These are phyloP conservation scores for Euplagia quadripunctaria DNA, from an alignment of 2,888 invertebrate species.

Conservation along the genomic window DNA sequence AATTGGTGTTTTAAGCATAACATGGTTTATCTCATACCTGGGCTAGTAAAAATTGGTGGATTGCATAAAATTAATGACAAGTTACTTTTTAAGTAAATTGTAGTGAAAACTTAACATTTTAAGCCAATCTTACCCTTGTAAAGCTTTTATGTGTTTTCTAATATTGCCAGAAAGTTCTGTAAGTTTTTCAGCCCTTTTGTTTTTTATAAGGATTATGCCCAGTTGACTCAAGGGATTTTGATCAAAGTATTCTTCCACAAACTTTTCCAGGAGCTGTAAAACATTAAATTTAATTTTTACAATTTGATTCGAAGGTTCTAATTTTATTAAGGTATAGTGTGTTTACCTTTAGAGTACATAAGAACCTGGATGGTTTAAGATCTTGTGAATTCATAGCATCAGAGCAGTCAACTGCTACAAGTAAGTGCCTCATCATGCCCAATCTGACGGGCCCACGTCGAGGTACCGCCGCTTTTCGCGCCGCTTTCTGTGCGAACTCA, in stretches of 20 bases:
- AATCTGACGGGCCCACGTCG: constrained; percentile 93
- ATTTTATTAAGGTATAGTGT: neutral
- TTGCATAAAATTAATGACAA: no score
- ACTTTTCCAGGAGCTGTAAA: constrained; percentile 94
- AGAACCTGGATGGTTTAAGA: constrained; percentile 96
- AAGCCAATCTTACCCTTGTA: constrained; percentile 80
- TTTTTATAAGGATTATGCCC: constrained; percentile 96
- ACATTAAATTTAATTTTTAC: neutral
- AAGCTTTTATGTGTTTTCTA: constrained; percentile 92
- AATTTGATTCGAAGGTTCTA: neutral
- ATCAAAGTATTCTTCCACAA: constrained; percentile 98
- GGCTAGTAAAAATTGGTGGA: no score
- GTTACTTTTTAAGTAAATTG: neutral
- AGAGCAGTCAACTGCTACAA: constrained; percentile 96
- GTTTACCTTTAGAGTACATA: constrained; percentile 95
- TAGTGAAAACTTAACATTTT: neutral
- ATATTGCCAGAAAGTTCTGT: constrained; percentile 96
- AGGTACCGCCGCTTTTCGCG: constrained; percentile 91
- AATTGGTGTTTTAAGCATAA: no score
- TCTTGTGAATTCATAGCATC: constrained; percentile 98
- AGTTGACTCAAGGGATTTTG: constrained; percentile 99
- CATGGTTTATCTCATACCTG: no score
- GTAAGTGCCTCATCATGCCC: constrained; percentile 99
- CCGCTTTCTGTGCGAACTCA: constrained; percentile 96
- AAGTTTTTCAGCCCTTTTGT: constrained; percentile 97